These are phyloP conservation scores for Onychomys leucogaster DNA, from an alignment of 2,797 vertebrate species.

Conservation along the genomic window DNA sequence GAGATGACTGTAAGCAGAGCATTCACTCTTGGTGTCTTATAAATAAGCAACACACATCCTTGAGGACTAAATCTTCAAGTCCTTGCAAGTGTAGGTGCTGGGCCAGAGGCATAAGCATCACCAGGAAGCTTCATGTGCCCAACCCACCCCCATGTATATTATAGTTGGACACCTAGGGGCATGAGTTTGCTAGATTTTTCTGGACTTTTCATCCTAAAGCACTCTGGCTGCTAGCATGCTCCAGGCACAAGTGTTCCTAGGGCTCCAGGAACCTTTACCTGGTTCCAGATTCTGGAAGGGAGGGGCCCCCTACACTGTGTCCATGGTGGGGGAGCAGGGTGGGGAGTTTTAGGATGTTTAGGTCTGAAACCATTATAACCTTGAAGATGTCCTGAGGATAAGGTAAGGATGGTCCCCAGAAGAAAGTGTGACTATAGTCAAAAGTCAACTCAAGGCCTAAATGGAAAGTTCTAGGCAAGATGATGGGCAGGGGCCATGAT, in stretches of 20 bases:
- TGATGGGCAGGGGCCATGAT: not conserved
- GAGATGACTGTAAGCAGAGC: not conserved
- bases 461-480: not conserved
- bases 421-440: not conserved
- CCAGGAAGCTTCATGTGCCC: not conserved
- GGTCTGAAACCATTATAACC: not conserved
- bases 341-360: not conserved
- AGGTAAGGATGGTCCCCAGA: not conserved
- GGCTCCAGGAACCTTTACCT: not conserved
- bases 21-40: not conserved
- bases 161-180: not conserved
- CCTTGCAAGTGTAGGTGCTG: not conserved
- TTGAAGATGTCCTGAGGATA: not conserved
- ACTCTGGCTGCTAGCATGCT: not conserved
- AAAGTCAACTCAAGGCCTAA: not conserved
- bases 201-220: not conserved
- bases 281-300: not conserved
- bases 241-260: not conserved
- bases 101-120: not conserved
- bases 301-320: not conserved
- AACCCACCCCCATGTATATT: not conserved
- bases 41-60: not conserved
- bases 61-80: not conserved
- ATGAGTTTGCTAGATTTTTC: slow-evolving; percentile 30
- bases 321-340: not conserved